Base-by-base conservation (phyloP, 2,888 invertebrate species). In the Drosophila silvestris region DNA sequence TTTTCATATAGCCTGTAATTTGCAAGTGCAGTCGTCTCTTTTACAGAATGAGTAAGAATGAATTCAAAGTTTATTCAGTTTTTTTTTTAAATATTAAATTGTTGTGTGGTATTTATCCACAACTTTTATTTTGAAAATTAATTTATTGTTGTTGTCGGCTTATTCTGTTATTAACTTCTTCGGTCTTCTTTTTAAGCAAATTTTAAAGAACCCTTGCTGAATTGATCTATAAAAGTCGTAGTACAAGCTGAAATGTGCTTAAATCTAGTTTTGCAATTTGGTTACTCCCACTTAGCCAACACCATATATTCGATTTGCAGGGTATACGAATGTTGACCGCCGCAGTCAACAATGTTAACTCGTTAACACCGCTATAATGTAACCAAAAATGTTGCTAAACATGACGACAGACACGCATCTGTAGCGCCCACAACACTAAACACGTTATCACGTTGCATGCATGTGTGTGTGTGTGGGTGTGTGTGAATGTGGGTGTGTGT, bases 361-460 rank as follows among this genome's bases (percentile, higher is more conserved):
- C 66, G 62, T 60, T 69, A 60, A 51, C 39, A 26, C 39, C 44
- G 69, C 67, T 79, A 77, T 53, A 86, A 81, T 79, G 77, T 78
- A 79, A 76, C 76, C 68, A 69, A 83, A 85, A 77, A 69, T 84
- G 79, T 74, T 75, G 60, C 77, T 59, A 72, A 71, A 70, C 74
- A 47, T 62, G 41, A 44, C 51, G 52, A 64, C 53, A 37, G 54
- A 56, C 58, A 39, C 19, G 50, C 60, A 61, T 16, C 59, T 22
- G 41, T 22, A 47, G 26, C 44, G 32, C 32, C 19, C 51, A 60
- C 37, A 60, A 30, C 65, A 62, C 68, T 70, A 73, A 79, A 72
- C 70, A 70, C 86, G 77, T 77, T 84, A 79, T 77, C 71, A 71
- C 82, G 72, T 54, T 67, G 61, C 50, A 67, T 72, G 69, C 72